These are phyloP conservation scores for Diabrotica balteata DNA, from an alignment of 2,888 invertebrate genomes.

Conservation along the genomic window DNA sequence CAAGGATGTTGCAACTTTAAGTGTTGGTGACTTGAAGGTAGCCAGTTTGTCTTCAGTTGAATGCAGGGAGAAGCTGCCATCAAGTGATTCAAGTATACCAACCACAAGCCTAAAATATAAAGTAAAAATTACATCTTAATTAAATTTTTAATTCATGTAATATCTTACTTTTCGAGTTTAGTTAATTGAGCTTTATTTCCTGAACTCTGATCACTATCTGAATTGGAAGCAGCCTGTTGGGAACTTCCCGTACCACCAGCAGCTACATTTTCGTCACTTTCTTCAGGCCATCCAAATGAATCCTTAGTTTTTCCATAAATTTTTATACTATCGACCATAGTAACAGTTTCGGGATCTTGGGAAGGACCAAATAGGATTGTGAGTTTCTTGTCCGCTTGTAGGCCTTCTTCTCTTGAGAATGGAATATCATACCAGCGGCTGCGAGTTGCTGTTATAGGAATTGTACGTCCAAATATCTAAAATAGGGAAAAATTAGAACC, in stretches of 20 bases:
- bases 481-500: neutral
- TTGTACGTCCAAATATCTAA: slow-evolving; percentile 50
- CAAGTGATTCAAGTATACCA: slow-evolving; percentile 75
- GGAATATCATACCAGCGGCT: slow-evolving; percentile 97
- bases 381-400: slow-evolving; percentile 91
- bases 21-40: slow-evolving; percentile 64
- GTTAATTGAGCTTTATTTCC: slow-evolving; percentile 63
- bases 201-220: slow-evolving; percentile 58
- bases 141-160: slow-evolving; percentile 1
- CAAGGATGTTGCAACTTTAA: slow-evolving; percentile 71
- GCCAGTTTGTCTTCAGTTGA: slow-evolving; percentile 62
- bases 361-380: slow-evolving; percentile 83
- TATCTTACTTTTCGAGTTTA: slow-evolving; percentile 65
- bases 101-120: slow-evolving; percentile 65
- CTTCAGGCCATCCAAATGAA: slow-evolving; percentile 96
- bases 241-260: slow-evolving; percentile 41
- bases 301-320: slow-evolving; percentile 93
- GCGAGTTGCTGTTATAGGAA: slow-evolving; percentile 61
- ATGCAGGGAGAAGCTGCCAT: slow-evolving; percentile 70
- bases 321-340: slow-evolving; percentile 93
- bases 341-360: slow-evolving; percentile 85
- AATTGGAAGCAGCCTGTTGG: slow-evolving; percentile 34
- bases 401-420: slow-evolving; percentile 89
- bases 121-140: slow-evolving; percentile 9
- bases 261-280: slow-evolving; percentile 75